Evolutionary conservation across 2,888 invertebrate species (phyloP).

Genomic region (Callyntrura guangdongensis): DNA sequence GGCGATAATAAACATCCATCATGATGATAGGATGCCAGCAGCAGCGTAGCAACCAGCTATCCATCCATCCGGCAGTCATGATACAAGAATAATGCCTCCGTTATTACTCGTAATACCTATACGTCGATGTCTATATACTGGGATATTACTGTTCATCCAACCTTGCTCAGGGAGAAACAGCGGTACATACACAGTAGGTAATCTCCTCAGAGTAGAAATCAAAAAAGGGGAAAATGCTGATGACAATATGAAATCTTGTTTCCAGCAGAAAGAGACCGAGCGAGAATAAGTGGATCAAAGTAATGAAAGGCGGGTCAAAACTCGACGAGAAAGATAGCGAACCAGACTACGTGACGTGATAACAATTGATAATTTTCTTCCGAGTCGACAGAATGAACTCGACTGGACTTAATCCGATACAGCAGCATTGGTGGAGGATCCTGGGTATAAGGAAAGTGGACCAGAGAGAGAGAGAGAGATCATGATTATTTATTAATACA

Average conservation of each 20-base stretch:
- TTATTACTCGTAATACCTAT: background rate
- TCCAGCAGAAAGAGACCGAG: background rate
- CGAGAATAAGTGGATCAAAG: background rate
- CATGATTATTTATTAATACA: background rate
- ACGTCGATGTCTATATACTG: too few relatives aligned
- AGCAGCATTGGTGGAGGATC: background rate
- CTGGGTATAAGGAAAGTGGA: slow-evolving; percentile 1
- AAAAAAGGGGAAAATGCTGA: background rate
- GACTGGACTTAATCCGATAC: background rate
- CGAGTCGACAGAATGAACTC: background rate
- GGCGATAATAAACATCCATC: background rate
- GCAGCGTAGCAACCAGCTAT: background rate
- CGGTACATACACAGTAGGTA: background rate
- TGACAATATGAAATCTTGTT: background rate
- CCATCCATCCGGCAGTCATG: background rate
- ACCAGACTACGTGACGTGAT: slow-evolving; percentile 28
- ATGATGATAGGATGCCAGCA: background rate
- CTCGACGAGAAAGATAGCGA: background rate
- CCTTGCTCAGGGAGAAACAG: too few relatives aligned
- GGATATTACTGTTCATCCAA: too few relatives aligned
- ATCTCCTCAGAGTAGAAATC: background rate
- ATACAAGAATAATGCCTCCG: background rate
- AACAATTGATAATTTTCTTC: slow-evolving; percentile 4
- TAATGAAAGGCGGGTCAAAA: background rate
- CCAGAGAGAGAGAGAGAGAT: too few relatives aligned